Percentiles rank a stretch among this genome's conserved stretches.
Evolutionary conservation across 92 coral and sea anemone genomes (phyloP).

Genomic region (Galaxea fascicularis): DNA sequence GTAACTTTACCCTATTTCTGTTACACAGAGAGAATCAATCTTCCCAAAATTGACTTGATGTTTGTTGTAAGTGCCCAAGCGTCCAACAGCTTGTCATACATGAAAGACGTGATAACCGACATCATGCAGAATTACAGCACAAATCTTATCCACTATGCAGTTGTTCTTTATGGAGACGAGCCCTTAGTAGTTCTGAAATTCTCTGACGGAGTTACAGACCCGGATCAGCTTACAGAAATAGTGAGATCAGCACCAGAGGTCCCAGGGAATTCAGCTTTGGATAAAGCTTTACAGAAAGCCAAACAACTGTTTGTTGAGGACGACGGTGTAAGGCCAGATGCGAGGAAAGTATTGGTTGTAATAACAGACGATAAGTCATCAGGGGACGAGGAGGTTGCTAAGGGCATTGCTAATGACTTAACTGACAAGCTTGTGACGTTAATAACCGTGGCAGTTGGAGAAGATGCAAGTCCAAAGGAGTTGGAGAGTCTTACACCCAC

Average conservation of each 20-base stretch:
- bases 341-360: conserved; percentile 73
- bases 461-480: conserved; percentile 55
- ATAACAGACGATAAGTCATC: conserved; percentile 71
- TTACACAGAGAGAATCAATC: conserved; percentile 24
- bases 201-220: conserved; percentile 67
- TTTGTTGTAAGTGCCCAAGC: conserved; percentile 83
- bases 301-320: conserved; percentile 63
- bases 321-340: conserved; percentile 76
- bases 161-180: conserved; percentile 75
- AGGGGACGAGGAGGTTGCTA: conserved; percentile 51
- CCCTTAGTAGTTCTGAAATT: conserved; percentile 73
- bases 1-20: conserved; percentile 9
- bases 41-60: conserved; percentile 79
- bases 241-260: conserved; percentile 51
- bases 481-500: conserved; percentile 49
- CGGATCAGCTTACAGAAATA: conserved; percentile 53
- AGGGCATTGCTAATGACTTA: conserved; percentile 50
- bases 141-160: conserved; percentile 76
- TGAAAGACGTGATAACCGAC: conserved; percentile 73
- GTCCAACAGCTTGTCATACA: conserved; percentile 58
- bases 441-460: conserved; percentile 79
- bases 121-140: conserved; percentile 77
- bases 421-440: conserved; percentile 48
- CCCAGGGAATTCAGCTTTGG: conserved; percentile 73
- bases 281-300: conserved; percentile 74